Evolutionary conservation across 2,888 invertebrate genomes (phyloP), one percentile per base, ranked within the genome.

Genomic region (Melinaea menophilus): DNA sequence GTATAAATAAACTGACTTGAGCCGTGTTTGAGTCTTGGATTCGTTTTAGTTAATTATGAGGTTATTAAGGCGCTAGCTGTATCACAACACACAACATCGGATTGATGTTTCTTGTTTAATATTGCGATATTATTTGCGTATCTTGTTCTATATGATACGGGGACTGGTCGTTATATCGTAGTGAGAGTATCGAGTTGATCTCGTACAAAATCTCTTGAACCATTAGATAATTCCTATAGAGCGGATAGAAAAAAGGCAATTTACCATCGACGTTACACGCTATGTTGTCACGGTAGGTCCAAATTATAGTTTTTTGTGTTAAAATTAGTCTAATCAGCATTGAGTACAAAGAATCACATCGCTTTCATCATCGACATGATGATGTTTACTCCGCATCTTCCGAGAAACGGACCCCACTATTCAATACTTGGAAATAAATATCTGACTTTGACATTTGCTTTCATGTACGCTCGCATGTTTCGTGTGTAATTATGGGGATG

Each of bases 401-500:
- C 79, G 79, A 87, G 90, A 90, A 90, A 74, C 84, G 81, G 77
- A 80, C 80, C 79, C 81, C 85, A 82, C 79, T 84, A 86, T 90
- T 88, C 90, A 89, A 90, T 90, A 90, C 90, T 89, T 86, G 89
- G 90, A 90, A 90, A 90, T 90, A 90, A 89, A 90, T 90, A 88
- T 88, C 89, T 88, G 87, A 88, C 88, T 88, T 90, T 90, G 90
- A 90, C 89, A 90, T 90, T 89, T 88, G 90, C 90, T 90, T 90
- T 90, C 89, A 90, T 90, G 90, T 78, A 78, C 77, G 82, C 84
- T 88, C 79, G 88, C 87, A 88, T 88, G 90, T 86, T 86, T 80
- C 79, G 83, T 76, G 80, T 80, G 84, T 88, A 89, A 90, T 90
- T 89, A 88, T 81, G 79, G 79, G 72, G 75, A 75, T 73, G 78